Evolutionary conservation across 1,140 invertebrate genomes (phyloP).

Genomic region (Thaumetopoea pityocampa): DNA sequence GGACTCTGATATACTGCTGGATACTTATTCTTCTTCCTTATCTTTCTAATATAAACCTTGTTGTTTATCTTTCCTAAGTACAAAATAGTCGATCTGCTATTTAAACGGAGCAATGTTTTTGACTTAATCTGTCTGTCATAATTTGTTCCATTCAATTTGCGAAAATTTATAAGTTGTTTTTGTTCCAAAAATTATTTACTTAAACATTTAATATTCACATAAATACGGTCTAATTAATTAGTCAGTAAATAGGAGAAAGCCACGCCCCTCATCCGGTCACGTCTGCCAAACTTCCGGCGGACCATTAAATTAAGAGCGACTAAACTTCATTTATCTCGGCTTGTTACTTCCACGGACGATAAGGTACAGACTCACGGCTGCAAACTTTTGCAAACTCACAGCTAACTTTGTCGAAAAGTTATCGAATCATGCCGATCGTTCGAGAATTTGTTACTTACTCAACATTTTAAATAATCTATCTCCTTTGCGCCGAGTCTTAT

Average conservation of each 20-base stretch:
- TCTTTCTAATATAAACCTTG: too few relatives aligned
- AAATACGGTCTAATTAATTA: slow-evolving; percentile 25
- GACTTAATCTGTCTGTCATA: too few relatives aligned
- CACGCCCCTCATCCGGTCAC: slow-evolving; percentile 40
- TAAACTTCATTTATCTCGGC: slow-evolving; percentile 70
- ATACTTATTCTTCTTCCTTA: too few relatives aligned
- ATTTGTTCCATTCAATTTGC: too few relatives aligned
- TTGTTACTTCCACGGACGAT: slow-evolving; percentile 66
- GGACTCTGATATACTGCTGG: too few relatives aligned
- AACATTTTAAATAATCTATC: slow-evolving; percentile 67
- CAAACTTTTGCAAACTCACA: slow-evolving; percentile 51
- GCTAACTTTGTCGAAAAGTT: slow-evolving; percentile 55
- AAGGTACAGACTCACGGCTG: slow-evolving; percentile 61
- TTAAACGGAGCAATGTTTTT: too few relatives aligned
- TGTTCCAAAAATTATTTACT: too few relatives aligned
- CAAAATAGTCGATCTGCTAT: too few relatives aligned
- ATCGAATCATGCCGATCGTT: slow-evolving; percentile 66
- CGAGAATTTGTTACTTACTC: slow-evolving; percentile 64
- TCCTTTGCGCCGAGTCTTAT: slow-evolving; percentile 47
- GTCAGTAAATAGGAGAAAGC: slow-evolving; percentile 23
- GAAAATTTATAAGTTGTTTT: too few relatives aligned
- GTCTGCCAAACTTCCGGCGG: slow-evolving; percentile 53
- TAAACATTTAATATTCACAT: slow-evolving; percentile 12
- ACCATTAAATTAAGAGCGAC: slow-evolving; percentile 70
- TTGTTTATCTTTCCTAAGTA: too few relatives aligned